These are phyloP conservation scores for Bombyx mandarina DNA, from an alignment of 1,140 invertebrate species.

Conservation along the genomic window DNA sequence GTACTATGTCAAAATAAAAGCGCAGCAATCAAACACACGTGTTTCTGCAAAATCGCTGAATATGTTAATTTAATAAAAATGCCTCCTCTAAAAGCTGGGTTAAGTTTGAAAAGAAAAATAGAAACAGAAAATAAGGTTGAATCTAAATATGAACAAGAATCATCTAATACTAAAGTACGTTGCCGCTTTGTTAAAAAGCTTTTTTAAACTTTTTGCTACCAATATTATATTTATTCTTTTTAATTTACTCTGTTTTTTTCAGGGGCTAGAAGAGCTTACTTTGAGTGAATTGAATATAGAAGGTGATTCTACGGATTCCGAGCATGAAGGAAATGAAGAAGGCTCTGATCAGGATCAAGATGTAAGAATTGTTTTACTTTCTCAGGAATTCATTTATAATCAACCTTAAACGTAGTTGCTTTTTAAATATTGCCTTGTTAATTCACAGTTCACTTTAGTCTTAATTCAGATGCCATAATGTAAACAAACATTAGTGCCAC, in stretches of 20 bases:
- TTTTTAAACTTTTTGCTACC: not conserved
- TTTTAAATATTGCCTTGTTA: not conserved
- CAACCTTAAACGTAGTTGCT: not conserved
- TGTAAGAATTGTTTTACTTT: constrained; percentile 4
- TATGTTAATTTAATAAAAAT: constrained; percentile 23
- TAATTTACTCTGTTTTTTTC: no score
- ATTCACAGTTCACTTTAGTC: no score
- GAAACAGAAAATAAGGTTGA: constrained; percentile 12
- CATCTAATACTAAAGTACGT: constrained; percentile 11
- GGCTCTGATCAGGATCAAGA: constrained; percentile 46
- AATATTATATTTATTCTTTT: no score
- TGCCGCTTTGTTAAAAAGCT: not conserved
- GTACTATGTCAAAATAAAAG: no score
- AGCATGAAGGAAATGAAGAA: constrained; percentile 25
- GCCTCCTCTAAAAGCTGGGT: constrained; percentile 51
- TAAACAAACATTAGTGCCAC: no score
- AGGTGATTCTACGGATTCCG: constrained; percentile 44
- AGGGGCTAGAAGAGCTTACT: constrained; percentile 24
- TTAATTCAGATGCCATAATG: no score
- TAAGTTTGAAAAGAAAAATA: constrained; percentile 44
- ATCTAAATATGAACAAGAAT: constrained; percentile 8
- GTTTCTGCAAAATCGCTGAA: no score
- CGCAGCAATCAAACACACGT: no score
- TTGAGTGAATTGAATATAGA: constrained; percentile 29
- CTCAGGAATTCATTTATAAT: not conserved